Conservation (phyloP, 2,797 vertebrate species). For the Falco peregrinus region DNA sequence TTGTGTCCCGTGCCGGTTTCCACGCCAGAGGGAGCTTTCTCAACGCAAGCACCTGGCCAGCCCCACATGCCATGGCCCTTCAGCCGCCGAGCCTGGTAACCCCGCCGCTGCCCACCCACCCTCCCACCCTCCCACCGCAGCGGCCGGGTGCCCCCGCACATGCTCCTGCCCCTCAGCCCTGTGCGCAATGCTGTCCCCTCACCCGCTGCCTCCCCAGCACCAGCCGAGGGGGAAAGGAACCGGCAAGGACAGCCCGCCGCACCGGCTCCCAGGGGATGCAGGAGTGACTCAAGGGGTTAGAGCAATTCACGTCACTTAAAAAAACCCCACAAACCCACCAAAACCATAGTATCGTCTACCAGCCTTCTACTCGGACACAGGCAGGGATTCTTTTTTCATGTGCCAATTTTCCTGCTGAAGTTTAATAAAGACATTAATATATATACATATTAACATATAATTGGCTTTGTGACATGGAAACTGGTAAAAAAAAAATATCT, state of each 20-base stretch:
- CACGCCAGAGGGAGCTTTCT: neutral
- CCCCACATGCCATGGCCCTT: conserved; percentile 10
- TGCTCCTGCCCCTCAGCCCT: neutral
- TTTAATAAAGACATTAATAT: neutral
- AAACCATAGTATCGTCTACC: neutral
- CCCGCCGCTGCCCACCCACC: neutral
- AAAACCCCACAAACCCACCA: neutral
- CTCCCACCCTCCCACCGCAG: neutral
- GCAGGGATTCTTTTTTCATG: neutral
- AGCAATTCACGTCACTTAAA: neutral
- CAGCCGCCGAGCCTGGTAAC: conserved; percentile 11
- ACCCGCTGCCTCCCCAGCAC: neutral
- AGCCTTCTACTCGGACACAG: neutral
- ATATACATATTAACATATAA: too few species aligned
- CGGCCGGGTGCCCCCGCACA: neutral
- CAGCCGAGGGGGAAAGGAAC: neutral
- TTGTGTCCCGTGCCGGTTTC: neutral
- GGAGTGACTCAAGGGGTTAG: neutral
- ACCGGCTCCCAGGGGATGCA: neutral
- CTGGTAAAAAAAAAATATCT: neutral
- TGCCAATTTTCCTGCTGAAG: neutral
- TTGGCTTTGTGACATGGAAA: neutral
- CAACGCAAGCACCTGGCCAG: neutral
- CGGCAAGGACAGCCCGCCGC: neutral
- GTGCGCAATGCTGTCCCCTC: neutral